A percentile compares a stretch with the other conserved stretches of the same genome.
These are phyloP conservation scores for Cryptosula pallasiana DNA, from an alignment of 2,888 invertebrate genomes.

Conservation along the genomic window DNA sequence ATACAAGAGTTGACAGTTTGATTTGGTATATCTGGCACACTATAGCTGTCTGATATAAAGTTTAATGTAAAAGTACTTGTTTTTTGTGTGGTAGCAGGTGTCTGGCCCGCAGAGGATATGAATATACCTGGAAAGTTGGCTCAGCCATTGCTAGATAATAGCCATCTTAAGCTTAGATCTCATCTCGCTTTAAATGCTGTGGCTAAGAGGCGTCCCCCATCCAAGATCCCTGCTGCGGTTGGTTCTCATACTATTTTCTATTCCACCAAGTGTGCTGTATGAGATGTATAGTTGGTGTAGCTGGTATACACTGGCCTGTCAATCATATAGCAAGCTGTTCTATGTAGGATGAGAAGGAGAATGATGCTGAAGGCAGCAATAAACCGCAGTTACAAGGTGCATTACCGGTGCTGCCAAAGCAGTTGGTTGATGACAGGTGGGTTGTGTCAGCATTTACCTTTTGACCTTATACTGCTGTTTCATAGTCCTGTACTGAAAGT, in stretches of 20 bases:
- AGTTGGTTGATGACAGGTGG: constrained; percentile 4
- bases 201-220: background rate
- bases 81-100: too few relatives aligned
- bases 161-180: constrained; percentile 12
- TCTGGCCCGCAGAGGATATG: background rate
- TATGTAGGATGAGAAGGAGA: background rate
- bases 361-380: background rate
- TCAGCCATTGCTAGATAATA: constrained; percentile 7
- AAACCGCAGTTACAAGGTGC: background rate
- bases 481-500: too few relatives aligned
- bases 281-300: background rate
- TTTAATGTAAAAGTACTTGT: too few relatives aligned
- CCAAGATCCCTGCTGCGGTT: background rate
- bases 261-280: background rate
- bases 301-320: background rate
- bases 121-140: background rate
- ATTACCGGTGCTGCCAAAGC: background rate
- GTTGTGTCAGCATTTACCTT: too few relatives aligned
- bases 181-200: background rate
- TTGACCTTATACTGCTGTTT: too few relatives aligned
- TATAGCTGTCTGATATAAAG: too few relatives aligned
- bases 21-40: too few relatives aligned
- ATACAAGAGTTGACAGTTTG: too few relatives aligned
- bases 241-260: background rate
- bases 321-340: background rate